These are phyloP conservation scores for Teleogryllus occipitalis DNA, from an alignment of 1,140 invertebrate species.

Conservation along the genomic window DNA sequence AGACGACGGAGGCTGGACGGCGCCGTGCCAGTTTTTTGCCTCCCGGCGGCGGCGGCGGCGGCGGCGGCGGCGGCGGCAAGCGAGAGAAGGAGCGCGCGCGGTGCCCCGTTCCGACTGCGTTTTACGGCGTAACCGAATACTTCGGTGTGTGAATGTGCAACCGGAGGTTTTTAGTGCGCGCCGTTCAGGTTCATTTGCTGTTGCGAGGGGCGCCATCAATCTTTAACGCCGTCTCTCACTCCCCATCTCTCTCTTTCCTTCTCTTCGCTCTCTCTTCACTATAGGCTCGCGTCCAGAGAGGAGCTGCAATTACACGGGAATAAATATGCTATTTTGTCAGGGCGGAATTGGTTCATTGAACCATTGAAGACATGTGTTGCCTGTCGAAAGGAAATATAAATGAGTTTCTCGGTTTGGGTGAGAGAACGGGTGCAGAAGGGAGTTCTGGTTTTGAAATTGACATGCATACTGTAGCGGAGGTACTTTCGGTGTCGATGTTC, in stretches of 20 bases:
- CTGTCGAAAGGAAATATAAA: slow-evolving; percentile 1
- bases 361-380: slow-evolving; percentile 3
- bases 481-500: too few species aligned
- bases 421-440: too few species aligned
- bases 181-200: not conserved
- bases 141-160: not conserved
- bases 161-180: not conserved
- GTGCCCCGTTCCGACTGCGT: not conserved
- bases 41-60: too few species aligned
- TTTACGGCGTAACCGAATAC: slow-evolving; percentile 3
- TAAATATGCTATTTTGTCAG: not conserved
- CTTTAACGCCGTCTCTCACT: not conserved
- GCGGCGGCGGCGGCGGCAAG: too few species aligned
- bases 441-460: too few species aligned
- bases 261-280: not conserved
- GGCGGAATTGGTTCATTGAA: slow-evolving; percentile 3
- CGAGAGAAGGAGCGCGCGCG: not conserved
- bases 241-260: not conserved
- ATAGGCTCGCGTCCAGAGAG: not conserved
- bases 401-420: not conserved
- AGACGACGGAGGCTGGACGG: not conserved
- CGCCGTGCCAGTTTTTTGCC: not conserved
- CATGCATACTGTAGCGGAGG: too few species aligned
- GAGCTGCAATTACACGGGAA: not conserved
- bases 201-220: not conserved